Percentiles rank a stretch among this genome's conserved stretches.
These are phyloP conservation scores for Alosa sapidissima DNA, from an alignment of 2,797 vertebrate species.

Conservation along the genomic window DNA sequence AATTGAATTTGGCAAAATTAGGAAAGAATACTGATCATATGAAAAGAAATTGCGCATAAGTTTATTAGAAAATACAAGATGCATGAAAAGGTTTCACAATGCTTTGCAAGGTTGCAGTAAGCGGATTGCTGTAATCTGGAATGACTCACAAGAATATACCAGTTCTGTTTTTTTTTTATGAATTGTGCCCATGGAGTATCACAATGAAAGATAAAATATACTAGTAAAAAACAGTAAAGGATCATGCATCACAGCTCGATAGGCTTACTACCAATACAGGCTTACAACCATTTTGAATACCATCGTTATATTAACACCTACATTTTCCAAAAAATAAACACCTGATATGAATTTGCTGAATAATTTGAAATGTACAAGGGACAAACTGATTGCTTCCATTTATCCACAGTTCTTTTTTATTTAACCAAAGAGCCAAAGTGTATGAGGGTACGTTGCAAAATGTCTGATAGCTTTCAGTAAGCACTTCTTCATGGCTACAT, in stretches of 20 bases:
- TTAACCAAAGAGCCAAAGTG: background rate
- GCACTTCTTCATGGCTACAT: background rate
- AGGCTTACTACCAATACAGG: conserved; percentile 40
- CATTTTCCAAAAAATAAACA: conserved; percentile 48
- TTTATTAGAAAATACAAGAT: conserved; percentile 56
- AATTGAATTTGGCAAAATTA: background rate
- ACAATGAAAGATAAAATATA: conserved; percentile 54
- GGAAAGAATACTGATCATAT: background rate
- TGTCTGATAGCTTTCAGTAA: conserved; percentile 6
- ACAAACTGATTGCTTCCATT: background rate
- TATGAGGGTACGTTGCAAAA: background rate
- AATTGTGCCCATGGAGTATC: conserved; percentile 23
- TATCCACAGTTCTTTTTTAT: conserved; percentile 6
- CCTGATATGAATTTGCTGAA: background rate
- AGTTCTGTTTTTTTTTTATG: background rate
- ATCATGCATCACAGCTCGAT: conserved; percentile 77
- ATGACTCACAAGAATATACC: conserved; percentile 17
- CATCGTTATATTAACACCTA: conserved; percentile 39
- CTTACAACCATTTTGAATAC: conserved; percentile 44
- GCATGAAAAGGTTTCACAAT: conserved; percentile 40
- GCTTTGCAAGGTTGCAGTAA: conserved; percentile 22
- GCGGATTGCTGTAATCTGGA: background rate
- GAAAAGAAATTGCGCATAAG: conserved; percentile 7
- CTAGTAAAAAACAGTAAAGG: conserved; percentile 42
- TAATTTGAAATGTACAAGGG: background rate